A percentile compares a stretch with the other conserved stretches of the same genome.
Evolutionary conservation across 1,140 invertebrate genomes (phyloP).

Genomic region (Tetranychus cinnabarinus): DNA sequence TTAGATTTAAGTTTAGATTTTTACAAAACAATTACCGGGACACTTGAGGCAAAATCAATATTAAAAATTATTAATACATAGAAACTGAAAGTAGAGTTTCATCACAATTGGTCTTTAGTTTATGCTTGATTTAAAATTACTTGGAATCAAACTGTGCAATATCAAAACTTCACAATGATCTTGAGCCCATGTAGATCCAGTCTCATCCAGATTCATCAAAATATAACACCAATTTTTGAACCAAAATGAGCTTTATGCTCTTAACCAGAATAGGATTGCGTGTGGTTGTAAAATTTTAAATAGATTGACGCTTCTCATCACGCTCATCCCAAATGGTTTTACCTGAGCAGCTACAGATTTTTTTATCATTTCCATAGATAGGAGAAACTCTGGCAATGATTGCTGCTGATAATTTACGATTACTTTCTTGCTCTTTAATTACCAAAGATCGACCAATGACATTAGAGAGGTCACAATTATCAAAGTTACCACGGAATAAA

Average conservation of each 20-base stretch:
- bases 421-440: not conserved
- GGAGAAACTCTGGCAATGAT: conserved; percentile 9
- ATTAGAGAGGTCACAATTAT: conserved; percentile 4
- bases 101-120: too few relatives aligned
- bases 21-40: too few relatives aligned
- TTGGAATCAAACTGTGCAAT: too few relatives aligned
- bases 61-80: too few relatives aligned
- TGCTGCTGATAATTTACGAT: conserved; percentile 2
- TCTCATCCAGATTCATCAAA: not conserved
- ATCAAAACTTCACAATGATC: too few relatives aligned
- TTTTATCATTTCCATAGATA: conserved; percentile 7
- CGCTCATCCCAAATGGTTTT: conserved; percentile 11
- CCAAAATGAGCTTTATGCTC: not conserved
- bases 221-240: not conserved
- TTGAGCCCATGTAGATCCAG: too few relatives aligned
- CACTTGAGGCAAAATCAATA: too few relatives aligned
- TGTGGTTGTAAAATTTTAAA: not conserved
- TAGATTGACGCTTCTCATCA: not conserved
- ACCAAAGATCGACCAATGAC: conserved; percentile 7
- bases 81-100: too few relatives aligned
- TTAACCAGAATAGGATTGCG: not conserved
- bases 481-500: conserved; percentile 1
- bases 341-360: conserved; percentile 8
- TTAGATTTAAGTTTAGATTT: too few relatives aligned
- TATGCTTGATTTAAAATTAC: too few relatives aligned